Conservation (phyloP, 2,797 vertebrate species). For the Labeo calbasu region DNA sequence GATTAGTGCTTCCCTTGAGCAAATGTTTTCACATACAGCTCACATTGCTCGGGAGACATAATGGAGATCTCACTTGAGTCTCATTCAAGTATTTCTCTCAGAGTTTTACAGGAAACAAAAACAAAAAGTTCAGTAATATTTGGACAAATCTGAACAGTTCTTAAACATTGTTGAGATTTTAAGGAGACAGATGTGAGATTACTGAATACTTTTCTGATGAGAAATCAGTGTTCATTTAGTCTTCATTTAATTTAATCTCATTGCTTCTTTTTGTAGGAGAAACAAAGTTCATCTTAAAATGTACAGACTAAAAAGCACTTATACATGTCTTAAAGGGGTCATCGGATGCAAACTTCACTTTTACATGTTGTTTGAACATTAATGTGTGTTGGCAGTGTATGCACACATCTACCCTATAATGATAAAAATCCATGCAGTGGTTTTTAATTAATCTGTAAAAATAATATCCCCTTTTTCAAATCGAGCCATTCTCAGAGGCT, state of each 20-base stretch:
- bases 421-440: too few relatives aligned
- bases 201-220: neutral
- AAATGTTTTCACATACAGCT: conserved; percentile 43
- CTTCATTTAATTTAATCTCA: neutral
- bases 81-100: neutral
- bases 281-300: neutral
- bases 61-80: neutral
- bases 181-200: neutral
- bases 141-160: neutral
- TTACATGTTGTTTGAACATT: too few relatives aligned
- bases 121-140: too few relatives aligned
- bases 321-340: neutral
- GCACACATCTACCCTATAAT: too few relatives aligned
- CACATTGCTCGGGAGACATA: conserved; percentile 22
- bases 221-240: neutral
- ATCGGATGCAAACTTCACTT: too few relatives aligned
- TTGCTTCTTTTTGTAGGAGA: neutral
- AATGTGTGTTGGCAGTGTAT: too few relatives aligned
- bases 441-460: too few relatives aligned
- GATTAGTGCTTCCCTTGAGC: conserved; percentile 48
- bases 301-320: neutral
- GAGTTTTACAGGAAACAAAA: neutral
- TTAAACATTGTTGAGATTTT: neutral
- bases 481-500: too few relatives aligned
- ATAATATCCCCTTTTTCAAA: too few relatives aligned